Percentiles rank a stretch among this genome's conserved stretches.
Conservation (phyloP, 2,113 vertebrate genomes). For the Salvelinus alpinus region DNA sequence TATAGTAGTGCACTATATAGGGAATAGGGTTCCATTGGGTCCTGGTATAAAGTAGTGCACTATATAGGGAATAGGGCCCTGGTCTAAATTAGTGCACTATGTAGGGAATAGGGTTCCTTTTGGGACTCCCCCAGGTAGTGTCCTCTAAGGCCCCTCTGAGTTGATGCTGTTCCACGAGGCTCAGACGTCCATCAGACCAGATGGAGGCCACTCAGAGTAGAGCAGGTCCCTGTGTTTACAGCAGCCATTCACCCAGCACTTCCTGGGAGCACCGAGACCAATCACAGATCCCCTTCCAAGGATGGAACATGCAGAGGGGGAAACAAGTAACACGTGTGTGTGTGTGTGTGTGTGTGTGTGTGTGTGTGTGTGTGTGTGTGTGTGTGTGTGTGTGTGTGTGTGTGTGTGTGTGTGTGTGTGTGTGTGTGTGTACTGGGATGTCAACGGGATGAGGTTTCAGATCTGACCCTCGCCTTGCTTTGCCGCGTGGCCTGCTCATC, state of each 20-base stretch:
- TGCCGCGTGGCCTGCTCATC: no score
- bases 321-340: conserved; percentile 57
- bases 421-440: conserved; percentile 14
- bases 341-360: no score
- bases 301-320: conserved; percentile 49
- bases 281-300: conserved; percentile 64
- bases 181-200: conserved; percentile 40
- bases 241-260: no score
- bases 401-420: no score
- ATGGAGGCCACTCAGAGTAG: conserved; percentile 45
- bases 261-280: conserved; percentile 46
- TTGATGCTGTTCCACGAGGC: conserved; percentile 53
- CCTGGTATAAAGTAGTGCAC: no score
- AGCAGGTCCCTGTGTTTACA: conserved; percentile 70
- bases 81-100: no score
- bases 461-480: conserved; percentile 30
- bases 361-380: conserved; percentile 44
- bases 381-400: no score
- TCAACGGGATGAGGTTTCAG: conserved; percentile 47
- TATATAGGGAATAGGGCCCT: no score
- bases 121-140: neutral
- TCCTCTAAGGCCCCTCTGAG: conserved; percentile 42
- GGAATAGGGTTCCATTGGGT: no score
- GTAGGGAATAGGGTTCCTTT: no score
- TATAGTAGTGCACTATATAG: no score